Evolutionary conservation across 1,140 invertebrate species (phyloP).

Genomic region (Pseudomyrmex gracilis): DNA sequence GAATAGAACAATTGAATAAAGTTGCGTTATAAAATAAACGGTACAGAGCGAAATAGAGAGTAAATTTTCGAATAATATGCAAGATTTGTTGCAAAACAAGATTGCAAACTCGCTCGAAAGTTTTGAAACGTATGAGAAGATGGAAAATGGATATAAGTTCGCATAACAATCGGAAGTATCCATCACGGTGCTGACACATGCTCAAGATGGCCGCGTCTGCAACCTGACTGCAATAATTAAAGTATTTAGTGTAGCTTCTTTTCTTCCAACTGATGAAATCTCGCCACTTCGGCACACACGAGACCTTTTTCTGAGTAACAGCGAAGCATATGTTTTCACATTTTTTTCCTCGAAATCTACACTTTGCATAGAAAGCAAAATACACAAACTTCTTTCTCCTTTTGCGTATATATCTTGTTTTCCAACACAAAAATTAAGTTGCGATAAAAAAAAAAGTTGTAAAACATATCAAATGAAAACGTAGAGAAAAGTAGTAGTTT

Average conservation of each 20-base stretch:
- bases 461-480: not conserved
- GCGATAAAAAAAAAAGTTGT: not conserved
- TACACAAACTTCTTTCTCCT: no score
- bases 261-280: constrained; percentile 59
- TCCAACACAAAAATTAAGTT: not conserved
- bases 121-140: constrained; percentile 11
- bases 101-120: not conserved
- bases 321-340: constrained; percentile 19
- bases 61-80: no score
- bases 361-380: constrained; percentile 6
- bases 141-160: constrained; percentile 31
- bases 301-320: constrained; percentile 50
- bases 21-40: not conserved
- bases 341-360: constrained; percentile 31
- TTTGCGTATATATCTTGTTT: no score
- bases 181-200: constrained; percentile 63
- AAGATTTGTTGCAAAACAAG: not conserved
- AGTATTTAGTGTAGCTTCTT: constrained; percentile 58
- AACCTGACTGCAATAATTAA: constrained; percentile 73
- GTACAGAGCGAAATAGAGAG: no score
- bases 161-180: constrained; percentile 59
- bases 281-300: constrained; percentile 35
- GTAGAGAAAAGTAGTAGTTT: not conserved
- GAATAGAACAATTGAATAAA: constrained; percentile 10
- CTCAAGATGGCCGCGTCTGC: constrained; percentile 70